A percentile compares a stretch with the other conserved stretches of the same genome.
These are phyloP conservation scores for Beris morrisii DNA, from an alignment of 2,888 invertebrate species.

Conservation along the genomic window DNA sequence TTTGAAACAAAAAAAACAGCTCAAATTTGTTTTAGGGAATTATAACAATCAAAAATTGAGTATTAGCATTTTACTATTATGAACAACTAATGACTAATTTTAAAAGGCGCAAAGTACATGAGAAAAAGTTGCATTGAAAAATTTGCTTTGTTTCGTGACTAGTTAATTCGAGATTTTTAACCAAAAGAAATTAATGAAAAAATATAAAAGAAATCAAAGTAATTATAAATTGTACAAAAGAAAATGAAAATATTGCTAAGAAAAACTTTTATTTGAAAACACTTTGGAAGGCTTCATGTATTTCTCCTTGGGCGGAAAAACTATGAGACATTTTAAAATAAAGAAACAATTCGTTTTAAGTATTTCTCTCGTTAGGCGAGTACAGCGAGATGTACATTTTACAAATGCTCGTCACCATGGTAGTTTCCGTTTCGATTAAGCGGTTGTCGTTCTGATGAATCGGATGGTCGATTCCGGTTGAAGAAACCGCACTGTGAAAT, in stretches of 20 bases:
- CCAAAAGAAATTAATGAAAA: conserved; percentile 30
- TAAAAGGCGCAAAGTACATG: neutral
- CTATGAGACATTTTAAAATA: neutral
- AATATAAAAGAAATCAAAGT: conserved; percentile 12
- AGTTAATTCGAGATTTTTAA: conserved; percentile 37
- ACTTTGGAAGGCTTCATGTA: conserved; percentile 21
- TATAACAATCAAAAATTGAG: no score
- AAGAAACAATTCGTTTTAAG: no score
- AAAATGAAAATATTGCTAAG: conserved; percentile 18
- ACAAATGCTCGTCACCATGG: conserved; percentile 75
- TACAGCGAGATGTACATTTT: conserved; percentile 47
- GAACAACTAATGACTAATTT: no score
- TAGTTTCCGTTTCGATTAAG: conserved; percentile 74
- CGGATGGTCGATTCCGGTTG: conserved; percentile 83
- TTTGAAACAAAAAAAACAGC: no score
- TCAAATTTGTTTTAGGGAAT: no score
- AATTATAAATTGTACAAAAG: neutral
- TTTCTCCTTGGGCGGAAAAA: conserved; percentile 19
- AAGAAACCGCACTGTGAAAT: conserved; percentile 84
- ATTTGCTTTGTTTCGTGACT: conserved; percentile 34
- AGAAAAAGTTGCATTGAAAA: conserved; percentile 12
- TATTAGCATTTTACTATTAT: no score
- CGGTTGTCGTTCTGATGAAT: conserved; percentile 82
- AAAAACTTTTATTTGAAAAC: conserved; percentile 25
- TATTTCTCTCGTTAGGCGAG: no score